phyloP scores from a whole-genome alignment of 2,888 invertebrate species.

The Eristalinus sepulchralis region DNA sequence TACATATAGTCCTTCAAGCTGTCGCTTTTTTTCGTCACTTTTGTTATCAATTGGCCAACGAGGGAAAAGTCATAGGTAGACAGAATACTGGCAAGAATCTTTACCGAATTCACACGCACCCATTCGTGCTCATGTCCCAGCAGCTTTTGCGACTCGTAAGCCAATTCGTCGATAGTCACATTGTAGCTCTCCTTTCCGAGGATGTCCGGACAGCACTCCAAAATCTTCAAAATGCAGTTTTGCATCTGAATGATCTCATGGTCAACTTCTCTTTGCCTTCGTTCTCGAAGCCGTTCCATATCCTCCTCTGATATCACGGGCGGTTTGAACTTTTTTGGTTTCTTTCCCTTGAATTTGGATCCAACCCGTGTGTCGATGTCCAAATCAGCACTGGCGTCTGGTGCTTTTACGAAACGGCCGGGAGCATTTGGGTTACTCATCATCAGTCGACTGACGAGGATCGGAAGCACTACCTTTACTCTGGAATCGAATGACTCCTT shows the following conservation, averaged over 20 bases:
- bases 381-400: constrained; percentile 75
- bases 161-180: constrained; percentile 82
- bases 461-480: constrained; percentile 83
- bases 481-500: constrained; percentile 86
- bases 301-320: constrained; percentile 58
- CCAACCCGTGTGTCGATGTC: constrained; percentile 31
- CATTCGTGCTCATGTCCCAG: constrained; percentile 92
- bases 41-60: constrained; percentile 82
- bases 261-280: constrained; percentile 85
- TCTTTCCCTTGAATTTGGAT: constrained; percentile 39
- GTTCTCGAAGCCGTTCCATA: constrained; percentile 80
- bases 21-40: constrained; percentile 74
- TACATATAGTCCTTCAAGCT: constrained; percentile 83
- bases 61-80: constrained; percentile 84
- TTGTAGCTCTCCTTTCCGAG: constrained; percentile 79
- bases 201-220: constrained; percentile 85
- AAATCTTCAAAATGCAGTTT: constrained; percentile 87
- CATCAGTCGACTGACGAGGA: constrained; percentile 82
- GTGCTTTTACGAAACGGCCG: constrained; percentile 84
- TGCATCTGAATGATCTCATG: constrained; percentile 89
- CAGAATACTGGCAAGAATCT: constrained; percentile 88
- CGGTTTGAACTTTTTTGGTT: constrained; percentile 64
- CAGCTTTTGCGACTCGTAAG: constrained; percentile 86
- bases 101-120: constrained; percentile 90
- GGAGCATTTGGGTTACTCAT: constrained; percentile 81